Percentiles rank a stretch among this genome's conserved stretches.
phyloP scores from a whole-genome alignment of 2,797 vertebrate genomes.

The Spondyliosoma cantharus region DNA sequence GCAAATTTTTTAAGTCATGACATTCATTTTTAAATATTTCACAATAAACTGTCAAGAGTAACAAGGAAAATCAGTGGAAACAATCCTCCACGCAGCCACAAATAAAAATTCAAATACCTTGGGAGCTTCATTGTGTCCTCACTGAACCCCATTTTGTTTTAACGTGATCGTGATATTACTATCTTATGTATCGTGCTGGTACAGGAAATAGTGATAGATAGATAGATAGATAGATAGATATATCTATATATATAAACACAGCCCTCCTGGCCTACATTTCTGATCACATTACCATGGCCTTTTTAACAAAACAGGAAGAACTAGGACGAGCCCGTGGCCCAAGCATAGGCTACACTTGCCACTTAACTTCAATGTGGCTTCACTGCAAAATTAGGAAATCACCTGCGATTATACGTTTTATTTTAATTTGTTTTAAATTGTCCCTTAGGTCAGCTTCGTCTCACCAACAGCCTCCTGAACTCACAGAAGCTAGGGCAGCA shows the following conservation, averaged over 20 bases:
- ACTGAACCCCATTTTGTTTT: not conserved
- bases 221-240: not conserved
- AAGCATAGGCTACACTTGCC: no score
- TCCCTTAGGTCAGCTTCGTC: no score
- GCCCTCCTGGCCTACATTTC: not conserved
- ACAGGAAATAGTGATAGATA: not conserved
- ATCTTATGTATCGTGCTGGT: not conserved
- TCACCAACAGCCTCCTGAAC: not conserved
- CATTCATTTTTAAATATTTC: no score
- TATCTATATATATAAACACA: not conserved
- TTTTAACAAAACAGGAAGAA: not conserved
- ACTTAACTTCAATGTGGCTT: no score
- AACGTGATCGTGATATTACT: not conserved
- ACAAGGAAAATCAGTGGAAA: not conserved
- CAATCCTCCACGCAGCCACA: not conserved
- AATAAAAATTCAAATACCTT: not conserved
- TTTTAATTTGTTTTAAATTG: no score
- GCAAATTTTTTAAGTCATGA: no score
- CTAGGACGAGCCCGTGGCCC: rapidly evolving
- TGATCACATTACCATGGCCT: rapidly evolving
- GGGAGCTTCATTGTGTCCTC: not conserved
- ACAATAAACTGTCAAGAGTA: not conserved
- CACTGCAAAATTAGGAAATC: no score
- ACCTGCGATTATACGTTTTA: rapidly evolving
- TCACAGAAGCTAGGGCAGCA: not conserved